Evolutionary conservation across 2,888 invertebrate genomes (phyloP).

Genomic region (Ophioninae sp.): DNA sequence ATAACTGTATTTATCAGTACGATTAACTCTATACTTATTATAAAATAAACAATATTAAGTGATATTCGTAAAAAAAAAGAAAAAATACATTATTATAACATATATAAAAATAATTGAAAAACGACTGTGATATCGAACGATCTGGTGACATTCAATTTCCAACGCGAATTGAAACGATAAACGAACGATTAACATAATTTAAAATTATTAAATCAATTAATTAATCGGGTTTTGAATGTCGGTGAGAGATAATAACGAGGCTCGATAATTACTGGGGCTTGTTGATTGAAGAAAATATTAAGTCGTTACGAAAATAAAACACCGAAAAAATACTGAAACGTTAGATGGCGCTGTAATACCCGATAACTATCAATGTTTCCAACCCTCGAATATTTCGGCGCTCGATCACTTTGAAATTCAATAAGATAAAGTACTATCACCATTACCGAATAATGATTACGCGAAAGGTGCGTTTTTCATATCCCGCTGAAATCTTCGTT

Average conservation of each 20-base stretch:
- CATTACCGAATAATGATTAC: background rate
- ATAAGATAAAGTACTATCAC: constrained; percentile 17
- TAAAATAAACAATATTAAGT: constrained; percentile 76
- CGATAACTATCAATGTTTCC: background rate
- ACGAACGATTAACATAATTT: constrained; percentile 59
- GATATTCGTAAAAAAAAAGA: constrained; percentile 70
- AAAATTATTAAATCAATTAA: constrained; percentile 72
- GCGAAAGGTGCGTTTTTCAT: background rate
- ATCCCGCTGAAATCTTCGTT: background rate
- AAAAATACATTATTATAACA: constrained; percentile 39
- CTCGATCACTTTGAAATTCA: constrained; percentile 17
- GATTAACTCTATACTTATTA: constrained; percentile 75
- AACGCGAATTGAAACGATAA: constrained; percentile 74
- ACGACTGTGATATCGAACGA: constrained; percentile 81
- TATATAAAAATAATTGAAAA: constrained; percentile 62
- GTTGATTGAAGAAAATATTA: constrained; percentile 71
- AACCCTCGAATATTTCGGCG: background rate
- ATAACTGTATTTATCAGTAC: constrained; percentile 79
- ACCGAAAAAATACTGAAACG: constrained; percentile 60
- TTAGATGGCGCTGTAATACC: constrained; percentile 29
- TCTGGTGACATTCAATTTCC: constrained; percentile 81
- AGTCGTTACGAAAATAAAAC: constrained; percentile 76
- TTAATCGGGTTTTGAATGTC: constrained; percentile 78
- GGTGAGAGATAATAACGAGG: constrained; percentile 63
- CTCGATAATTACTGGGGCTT: constrained; percentile 66